Evolutionary conservation across 2,113 vertebrate species (phyloP).

Genomic region (Crotalus tigris): DNA sequence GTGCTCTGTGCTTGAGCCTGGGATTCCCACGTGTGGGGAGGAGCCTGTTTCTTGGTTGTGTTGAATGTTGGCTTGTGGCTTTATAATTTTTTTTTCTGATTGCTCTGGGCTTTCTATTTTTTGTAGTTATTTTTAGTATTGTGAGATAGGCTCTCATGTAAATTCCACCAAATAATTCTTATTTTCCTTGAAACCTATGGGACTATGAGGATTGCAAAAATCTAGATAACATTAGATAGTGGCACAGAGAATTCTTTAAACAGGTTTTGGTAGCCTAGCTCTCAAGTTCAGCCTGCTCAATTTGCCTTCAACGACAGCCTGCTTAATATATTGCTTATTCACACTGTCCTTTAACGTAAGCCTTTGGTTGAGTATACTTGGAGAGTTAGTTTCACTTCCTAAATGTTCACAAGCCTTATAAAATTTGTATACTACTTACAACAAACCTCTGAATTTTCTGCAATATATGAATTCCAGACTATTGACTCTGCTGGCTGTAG

Average conservation of each 20-base stretch:
- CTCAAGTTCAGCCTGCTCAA: not conserved
- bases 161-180: not conserved
- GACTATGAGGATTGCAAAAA: not conserved
- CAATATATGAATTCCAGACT: not conserved
- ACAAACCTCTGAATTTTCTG: not conserved
- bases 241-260: not conserved
- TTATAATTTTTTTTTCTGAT: not conserved
- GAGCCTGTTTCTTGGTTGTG: not conserved
- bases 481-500: not conserved
- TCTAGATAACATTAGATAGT: not conserved
- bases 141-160: not conserved
- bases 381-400: not conserved
- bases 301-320: not conserved
- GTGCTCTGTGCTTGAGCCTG: not conserved
- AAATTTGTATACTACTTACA: not conserved
- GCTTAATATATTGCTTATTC: not conserved
- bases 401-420: not conserved
- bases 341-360: not conserved
- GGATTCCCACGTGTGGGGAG: not conserved
- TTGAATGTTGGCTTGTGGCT: not conserved
- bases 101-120: not conserved
- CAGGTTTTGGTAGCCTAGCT: not conserved
- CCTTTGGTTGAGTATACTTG: not conserved
- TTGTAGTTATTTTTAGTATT: not conserved
- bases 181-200: not conserved